These are phyloP conservation scores for Leptinotarsa texana DNA, from an alignment of 1,140 invertebrate genomes.

Conservation along the genomic window DNA sequence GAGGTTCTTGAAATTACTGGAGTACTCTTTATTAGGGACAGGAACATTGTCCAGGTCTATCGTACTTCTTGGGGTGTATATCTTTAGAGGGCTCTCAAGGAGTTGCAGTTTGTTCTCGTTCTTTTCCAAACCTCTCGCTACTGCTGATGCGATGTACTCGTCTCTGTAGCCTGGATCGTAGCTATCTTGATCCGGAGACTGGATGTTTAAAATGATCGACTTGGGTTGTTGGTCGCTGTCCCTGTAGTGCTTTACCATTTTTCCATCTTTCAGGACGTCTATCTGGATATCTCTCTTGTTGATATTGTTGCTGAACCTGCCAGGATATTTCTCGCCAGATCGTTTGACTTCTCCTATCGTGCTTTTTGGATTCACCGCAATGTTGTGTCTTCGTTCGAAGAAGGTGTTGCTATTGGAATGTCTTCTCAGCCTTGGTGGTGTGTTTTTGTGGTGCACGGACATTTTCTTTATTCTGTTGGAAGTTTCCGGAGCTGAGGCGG, in stretches of 20 bases:
- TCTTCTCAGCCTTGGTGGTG: neutral
- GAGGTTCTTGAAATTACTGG: conserved; percentile 18
- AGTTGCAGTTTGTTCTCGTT: neutral
- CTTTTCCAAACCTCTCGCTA: neutral
- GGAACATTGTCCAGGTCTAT: neutral
- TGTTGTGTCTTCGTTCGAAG: neutral
- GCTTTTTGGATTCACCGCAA: conserved; percentile 6
- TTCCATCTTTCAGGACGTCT: conserved; percentile 18
- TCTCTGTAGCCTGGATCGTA: neutral
- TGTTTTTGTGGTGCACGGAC: neutral
- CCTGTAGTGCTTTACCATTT: conserved; percentile 10
- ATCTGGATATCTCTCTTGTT: conserved; percentile 26
- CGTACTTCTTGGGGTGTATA: neutral
- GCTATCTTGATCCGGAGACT: neutral
- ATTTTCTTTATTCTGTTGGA: neutral
- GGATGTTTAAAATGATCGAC: conserved; percentile 14
- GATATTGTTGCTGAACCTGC: conserved; percentile 4
- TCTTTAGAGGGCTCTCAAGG: neutral
- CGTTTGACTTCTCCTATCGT: conserved; percentile 13
- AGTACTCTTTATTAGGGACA: conserved; percentile 10
- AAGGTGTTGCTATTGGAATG: conserved; percentile 3
- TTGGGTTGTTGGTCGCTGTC: conserved; percentile 17
- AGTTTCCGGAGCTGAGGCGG: neutral
- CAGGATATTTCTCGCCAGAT: conserved; percentile 8
- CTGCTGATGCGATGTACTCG: neutral